Conservation (phyloP, 2,113 vertebrate species). For the Cephalopterus ornatus region DNA sequence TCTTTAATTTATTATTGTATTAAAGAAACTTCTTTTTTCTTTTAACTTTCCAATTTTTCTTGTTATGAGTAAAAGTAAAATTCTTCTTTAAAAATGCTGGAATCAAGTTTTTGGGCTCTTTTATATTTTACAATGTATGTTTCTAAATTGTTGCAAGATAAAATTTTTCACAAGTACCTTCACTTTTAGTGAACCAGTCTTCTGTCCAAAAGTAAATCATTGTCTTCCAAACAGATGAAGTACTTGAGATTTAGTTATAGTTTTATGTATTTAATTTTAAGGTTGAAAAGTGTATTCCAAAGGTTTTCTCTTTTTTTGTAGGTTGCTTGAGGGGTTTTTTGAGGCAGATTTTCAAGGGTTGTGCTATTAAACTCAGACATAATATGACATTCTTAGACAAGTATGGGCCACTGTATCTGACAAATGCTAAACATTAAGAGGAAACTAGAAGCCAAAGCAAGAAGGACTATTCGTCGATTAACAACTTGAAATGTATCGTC, state of each 20-base stretch:
- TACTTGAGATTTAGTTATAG: neutral
- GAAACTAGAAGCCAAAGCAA: neutral
- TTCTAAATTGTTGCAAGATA: neutral
- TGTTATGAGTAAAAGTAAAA: neutral
- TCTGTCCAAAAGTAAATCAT: neutral
- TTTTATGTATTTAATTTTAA: neutral
- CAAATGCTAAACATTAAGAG: neutral
- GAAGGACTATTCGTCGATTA: neutral
- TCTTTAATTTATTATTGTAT: neutral
- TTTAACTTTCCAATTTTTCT: neutral
- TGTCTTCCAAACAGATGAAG: neutral
- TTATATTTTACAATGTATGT: neutral
- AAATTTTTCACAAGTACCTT: neutral
- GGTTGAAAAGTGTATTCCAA: neutral
- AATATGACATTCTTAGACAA: neutral
- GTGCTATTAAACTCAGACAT: neutral
- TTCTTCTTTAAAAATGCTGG: neutral
- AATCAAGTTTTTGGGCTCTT: rapidly evolving
- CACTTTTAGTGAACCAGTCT: neutral
- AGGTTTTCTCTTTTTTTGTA: neutral
- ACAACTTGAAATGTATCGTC: neutral
- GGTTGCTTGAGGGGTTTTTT: rapidly evolving
- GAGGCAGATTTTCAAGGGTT: neutral
- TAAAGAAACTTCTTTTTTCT: neutral
- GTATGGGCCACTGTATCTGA: neutral